Conservation (phyloP, 2,113 vertebrate species). For the Gallinago media region DNA sequence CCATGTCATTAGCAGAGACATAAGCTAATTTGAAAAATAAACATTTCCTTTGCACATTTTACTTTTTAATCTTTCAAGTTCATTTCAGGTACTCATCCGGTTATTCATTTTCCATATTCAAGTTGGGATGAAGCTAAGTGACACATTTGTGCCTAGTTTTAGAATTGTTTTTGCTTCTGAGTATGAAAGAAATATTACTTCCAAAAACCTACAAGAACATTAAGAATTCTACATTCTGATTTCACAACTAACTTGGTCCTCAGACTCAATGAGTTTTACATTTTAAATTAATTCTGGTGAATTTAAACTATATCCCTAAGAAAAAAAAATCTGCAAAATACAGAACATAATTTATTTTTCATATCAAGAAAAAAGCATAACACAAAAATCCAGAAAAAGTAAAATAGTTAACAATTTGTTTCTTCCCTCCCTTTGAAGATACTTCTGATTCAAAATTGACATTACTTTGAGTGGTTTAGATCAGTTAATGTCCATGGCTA, state of each 20-base stretch:
- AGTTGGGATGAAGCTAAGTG: background rate
- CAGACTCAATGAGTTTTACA: background rate
- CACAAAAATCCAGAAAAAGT: background rate
- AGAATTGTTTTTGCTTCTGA: background rate
- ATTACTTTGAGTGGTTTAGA: background rate
- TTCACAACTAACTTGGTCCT: background rate
- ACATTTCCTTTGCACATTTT: background rate
- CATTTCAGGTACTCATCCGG: background rate
- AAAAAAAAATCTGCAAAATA: background rate
- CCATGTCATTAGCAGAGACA: background rate
- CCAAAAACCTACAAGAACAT: background rate
- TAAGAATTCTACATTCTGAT: background rate
- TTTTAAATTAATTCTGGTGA: background rate
- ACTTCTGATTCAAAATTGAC: background rate
- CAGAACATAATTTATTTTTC: background rate
- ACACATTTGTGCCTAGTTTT: background rate
- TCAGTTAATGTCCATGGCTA: background rate
- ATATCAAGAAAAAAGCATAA: background rate
- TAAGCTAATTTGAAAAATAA: constrained; percentile 8
- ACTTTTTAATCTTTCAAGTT: background rate
- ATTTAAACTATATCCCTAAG: background rate
- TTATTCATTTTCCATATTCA: background rate
- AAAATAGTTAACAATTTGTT: background rate
- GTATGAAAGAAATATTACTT: background rate
- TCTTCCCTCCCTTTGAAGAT: background rate